Conservation (phyloP, 2,888 invertebrate species). For the Sinelater perroti region DNA sequence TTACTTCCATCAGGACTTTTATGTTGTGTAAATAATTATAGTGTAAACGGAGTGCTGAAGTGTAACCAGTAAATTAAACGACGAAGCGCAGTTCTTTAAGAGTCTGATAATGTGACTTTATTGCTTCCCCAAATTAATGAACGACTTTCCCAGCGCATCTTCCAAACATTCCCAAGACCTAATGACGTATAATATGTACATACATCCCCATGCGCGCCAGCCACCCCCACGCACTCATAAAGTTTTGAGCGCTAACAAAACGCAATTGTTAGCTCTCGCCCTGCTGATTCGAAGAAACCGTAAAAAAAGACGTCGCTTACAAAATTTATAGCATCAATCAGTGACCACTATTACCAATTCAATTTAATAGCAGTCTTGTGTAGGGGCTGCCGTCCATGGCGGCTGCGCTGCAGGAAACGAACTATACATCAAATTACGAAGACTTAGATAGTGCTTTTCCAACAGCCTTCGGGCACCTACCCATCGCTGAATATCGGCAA, state of each 20-base stretch:
- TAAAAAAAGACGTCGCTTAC: constrained; percentile 43
- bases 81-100: not conserved
- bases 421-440: constrained; percentile 45
- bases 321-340: constrained; percentile 56
- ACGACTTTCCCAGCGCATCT: not conserved
- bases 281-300: constrained; percentile 43
- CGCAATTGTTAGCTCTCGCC: constrained; percentile 28
- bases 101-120: not conserved
- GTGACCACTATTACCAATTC: constrained; percentile 55
- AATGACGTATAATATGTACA: not conserved
- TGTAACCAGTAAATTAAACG: no score
- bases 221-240: constrained; percentile 3
- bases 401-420: constrained; percentile 47
- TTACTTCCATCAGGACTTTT: no score
- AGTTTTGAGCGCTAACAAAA: constrained; percentile 23
- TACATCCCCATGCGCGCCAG: not conserved
- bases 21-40: no score
- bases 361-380: constrained; percentile 51
- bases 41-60: no score
- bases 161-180: not conserved
- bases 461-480: constrained; percentile 39
- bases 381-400: constrained; percentile 41
- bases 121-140: not conserved
- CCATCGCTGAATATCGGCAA: constrained; percentile 12
- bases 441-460: constrained; percentile 45